Evolutionary conservation across 2,888 invertebrate species (phyloP).

Genomic region (Dione juno): DNA sequence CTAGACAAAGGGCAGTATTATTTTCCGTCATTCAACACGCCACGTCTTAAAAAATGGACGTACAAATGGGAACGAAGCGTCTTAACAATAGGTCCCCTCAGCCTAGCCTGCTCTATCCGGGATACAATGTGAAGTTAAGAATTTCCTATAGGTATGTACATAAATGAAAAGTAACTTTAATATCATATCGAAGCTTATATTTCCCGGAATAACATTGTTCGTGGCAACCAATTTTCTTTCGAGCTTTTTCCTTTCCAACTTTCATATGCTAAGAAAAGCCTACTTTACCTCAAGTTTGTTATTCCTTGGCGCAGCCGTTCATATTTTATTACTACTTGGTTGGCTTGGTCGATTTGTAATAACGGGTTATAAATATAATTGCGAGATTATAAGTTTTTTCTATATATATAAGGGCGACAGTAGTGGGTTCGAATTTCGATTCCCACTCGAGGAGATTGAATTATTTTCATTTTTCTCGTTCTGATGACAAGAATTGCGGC

Average conservation of each 20-base stretch:
- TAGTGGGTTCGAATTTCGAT: no score
- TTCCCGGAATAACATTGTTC: conserved; percentile 18
- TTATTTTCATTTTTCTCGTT: no score
- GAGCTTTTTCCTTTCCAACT: conserved; percentile 13
- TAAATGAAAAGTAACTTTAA: not conserved
- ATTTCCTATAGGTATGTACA: not conserved
- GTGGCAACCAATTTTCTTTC: conserved; percentile 24
- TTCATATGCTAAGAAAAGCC: conserved; percentile 31
- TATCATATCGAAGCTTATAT: conserved; percentile 5
- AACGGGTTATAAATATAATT: not conserved
- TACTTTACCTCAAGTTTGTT: conserved; percentile 25
- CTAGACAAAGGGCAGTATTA: no score
- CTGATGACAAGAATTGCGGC: no score
- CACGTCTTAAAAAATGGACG: no score
- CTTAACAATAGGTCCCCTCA: no score
- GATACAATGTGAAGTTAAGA: not conserved
- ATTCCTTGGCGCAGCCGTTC: conserved; percentile 1
- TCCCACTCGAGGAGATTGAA: no score
- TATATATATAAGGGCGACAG: not conserved
- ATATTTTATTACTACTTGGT: conserved; percentile 3
- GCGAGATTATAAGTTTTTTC: not conserved
- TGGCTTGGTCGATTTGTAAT: not conserved
- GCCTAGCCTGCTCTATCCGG: not conserved
- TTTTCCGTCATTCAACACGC: no score
- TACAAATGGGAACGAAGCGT: no score